Evolutionary conservation across 2,797 vertebrate species (phyloP), one percentile per base, ranked within the genome.

Genomic region (Neomorphus geoffroyi): DNA sequence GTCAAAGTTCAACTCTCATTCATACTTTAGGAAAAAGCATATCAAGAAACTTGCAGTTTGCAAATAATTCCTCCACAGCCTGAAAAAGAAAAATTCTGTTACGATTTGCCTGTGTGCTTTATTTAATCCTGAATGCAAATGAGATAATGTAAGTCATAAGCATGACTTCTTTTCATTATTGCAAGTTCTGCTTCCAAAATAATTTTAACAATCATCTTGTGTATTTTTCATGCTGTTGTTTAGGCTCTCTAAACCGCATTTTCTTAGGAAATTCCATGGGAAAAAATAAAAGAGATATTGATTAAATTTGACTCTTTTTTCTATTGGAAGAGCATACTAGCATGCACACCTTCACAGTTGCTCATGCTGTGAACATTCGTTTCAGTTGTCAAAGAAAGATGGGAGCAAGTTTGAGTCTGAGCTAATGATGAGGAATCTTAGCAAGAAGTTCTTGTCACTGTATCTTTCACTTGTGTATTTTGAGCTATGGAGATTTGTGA

Each of bases 281-380:
- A 18, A 18, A 18, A 8, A 13, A 22, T 28, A 4, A 39, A 30
- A 3, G 13, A 23, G 10, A 45, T 9, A 10, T 35, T 45, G 24
- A 45, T 28, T 69, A 43, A 75, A 58, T 67, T 18, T 69, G 51
- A 39, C 35, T 37, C 13, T 54, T 43, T 8, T 51, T 91, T 82
- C 19, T 18, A 13, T 11, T 73, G 39, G 26, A 50, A 53, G 77
- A 89, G 2, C 22, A 24, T 14, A 6, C 3, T 18, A 43, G 4
- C 35, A 14, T 35, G n/a, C 51, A 58, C 23, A 69, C 6, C 51
- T 33, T 71, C 17, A 32, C 24, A 81, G 33, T 1, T 88, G n/a
- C 26, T 92, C 7, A 1, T 41, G 54, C 30, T 45, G 18, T 30
- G 48, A 64, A 50, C 0, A 0, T 45, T 64, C 26, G 19, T 33